Conservation (phyloP, 2,888 invertebrate genomes). For the Cecidostiba fungosa region DNA sequence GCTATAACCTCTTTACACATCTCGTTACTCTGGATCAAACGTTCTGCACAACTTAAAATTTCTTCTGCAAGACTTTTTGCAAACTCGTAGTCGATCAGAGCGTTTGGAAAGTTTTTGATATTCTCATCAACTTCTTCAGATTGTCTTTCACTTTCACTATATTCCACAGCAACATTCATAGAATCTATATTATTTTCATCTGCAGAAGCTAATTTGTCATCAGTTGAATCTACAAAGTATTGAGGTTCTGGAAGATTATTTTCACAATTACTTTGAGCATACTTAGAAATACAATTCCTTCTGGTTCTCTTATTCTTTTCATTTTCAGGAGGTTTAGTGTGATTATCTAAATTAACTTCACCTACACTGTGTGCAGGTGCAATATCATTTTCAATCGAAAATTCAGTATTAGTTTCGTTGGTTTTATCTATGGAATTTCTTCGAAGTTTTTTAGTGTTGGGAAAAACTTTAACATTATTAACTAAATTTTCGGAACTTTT, state of each 20-base stretch:
- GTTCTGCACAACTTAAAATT: not conserved
- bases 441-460: conserved; percentile 20
- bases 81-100: not conserved
- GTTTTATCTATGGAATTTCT: conserved; percentile 41
- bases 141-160: conserved; percentile 29
- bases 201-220: not conserved
- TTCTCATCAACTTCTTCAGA: not conserved
- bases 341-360: conserved; percentile 26
- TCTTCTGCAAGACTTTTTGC: not conserved
- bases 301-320: conserved; percentile 20
- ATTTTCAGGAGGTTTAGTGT: not conserved
- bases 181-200: not conserved
- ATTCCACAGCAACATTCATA: not conserved
- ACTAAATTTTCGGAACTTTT: conserved; percentile 29
- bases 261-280: not conserved
- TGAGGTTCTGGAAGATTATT: not conserved
- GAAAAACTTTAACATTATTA: conserved; percentile 7
- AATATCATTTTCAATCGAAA: conserved; percentile 4
- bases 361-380: not conserved
- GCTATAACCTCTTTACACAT: not conserved
- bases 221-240: not conserved
- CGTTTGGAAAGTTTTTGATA: not conserved
- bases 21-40: conserved; percentile 8
- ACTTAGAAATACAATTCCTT: conserved; percentile 13
- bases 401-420: conserved; percentile 29